phyloP scores from a whole-genome alignment of 2,888 invertebrate genomes.

The Aproaerema taeniolella region DNA sequence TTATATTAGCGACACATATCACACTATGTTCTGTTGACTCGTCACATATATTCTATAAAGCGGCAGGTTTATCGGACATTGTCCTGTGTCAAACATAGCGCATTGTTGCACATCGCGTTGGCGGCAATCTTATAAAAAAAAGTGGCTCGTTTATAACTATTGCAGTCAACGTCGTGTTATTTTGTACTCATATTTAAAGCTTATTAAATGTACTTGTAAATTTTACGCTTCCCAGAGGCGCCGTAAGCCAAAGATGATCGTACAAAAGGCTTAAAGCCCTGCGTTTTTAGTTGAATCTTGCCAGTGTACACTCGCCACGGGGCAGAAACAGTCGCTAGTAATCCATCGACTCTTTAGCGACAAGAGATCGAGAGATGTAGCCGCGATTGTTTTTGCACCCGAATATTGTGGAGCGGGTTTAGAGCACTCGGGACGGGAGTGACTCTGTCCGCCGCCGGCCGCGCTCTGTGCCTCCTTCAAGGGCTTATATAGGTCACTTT shows the following conservation, averaged over 20 bases:
- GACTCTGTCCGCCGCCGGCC: no score
- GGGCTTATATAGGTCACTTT: no score
- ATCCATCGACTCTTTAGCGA: no score
- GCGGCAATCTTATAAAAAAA: no score
- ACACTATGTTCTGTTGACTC: conserved; percentile 39
- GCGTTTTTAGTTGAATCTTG: conserved; percentile 6
- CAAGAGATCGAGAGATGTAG: no score
- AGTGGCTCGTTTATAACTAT: no score
- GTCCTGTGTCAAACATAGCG: conserved; percentile 55
- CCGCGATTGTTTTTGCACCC: no score
- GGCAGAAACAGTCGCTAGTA: not conserved
- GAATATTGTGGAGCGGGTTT: no score
- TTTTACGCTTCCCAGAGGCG: conserved; percentile 65
- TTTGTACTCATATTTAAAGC: conserved; percentile 41
- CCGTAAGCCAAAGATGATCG: conserved; percentile 60
- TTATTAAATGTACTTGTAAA: conserved; percentile 49
- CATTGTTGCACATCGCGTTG: no score
- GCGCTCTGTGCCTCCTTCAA: no score
- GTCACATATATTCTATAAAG: conserved; percentile 29
- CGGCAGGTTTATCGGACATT: conserved; percentile 21
- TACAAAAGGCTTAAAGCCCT: conserved; percentile 61
- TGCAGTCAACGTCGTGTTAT: conserved; percentile 12
- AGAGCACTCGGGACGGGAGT: no score
- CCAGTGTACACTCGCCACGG: conserved; percentile 2
- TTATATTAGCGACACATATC: no score